A percentile compares a stretch with the other conserved stretches of the same genome.
These are phyloP conservation scores for Microplitis manilae DNA, from an alignment of 2,888 invertebrate genomes.

Conservation along the genomic window DNA sequence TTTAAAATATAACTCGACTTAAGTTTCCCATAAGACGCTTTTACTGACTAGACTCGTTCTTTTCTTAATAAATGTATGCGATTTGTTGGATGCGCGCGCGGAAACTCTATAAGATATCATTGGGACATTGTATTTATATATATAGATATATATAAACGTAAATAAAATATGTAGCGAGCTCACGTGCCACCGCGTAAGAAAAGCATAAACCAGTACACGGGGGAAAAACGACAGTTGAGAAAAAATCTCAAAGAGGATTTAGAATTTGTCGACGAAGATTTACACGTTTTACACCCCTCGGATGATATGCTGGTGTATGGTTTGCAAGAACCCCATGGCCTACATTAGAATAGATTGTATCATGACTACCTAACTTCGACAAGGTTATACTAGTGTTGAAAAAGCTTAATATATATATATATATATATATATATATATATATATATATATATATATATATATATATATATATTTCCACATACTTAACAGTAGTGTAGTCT, in stretches of 20 bases:
- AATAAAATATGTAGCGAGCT: no score
- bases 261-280: conserved; percentile 60
- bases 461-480: not conserved
- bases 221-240: conserved; percentile 44
- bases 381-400: conserved; percentile 27
- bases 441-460: conserved; percentile 9
- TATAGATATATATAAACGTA: no score
- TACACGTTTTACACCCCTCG: conserved; percentile 48
- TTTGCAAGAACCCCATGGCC: conserved; percentile 14
- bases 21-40: no score
- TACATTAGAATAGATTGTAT: conserved; percentile 57
- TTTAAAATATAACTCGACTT: no score
- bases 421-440: not conserved
- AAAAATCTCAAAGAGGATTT: conserved; percentile 57
- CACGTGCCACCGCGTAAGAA: not conserved
- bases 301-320: not conserved
- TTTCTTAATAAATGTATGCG: no score
- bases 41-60: no score
- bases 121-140: no score
- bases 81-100: no score
- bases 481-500: not conserved
- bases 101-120: no score
- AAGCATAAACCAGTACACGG: not conserved
- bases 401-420: conserved; percentile 24
- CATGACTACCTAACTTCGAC: conserved; percentile 41